Percentiles rank a stretch among this genome's conserved stretches.
phyloP scores from a whole-genome alignment of 1,140 invertebrate genomes.

The Aphelinus atriplicis region DNA sequence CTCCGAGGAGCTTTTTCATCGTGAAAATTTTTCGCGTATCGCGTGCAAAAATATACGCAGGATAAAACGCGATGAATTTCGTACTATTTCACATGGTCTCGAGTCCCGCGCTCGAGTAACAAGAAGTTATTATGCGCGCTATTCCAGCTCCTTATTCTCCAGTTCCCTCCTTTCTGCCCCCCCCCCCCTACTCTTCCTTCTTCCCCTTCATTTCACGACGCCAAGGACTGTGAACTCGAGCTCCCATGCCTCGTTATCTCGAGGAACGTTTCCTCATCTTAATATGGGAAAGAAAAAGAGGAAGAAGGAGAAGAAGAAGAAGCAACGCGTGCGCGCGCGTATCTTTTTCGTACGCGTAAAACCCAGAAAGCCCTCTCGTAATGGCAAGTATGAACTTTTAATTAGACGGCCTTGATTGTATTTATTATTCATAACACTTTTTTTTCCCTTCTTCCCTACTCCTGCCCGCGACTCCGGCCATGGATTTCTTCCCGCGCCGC shows the following conservation, averaged over 20 bases:
- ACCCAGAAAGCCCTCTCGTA: conserved; percentile 13
- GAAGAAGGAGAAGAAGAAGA: not conserved
- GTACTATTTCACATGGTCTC: too few relatives aligned
- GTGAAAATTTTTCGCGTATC: too few relatives aligned
- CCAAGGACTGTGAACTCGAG: conserved; percentile 20
- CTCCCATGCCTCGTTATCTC: conserved; percentile 32
- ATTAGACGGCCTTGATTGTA: conserved; percentile 26
- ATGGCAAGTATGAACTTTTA: conserved; percentile 33
- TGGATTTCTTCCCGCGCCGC: conserved; percentile 9
- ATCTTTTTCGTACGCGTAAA: conserved; percentile 5
- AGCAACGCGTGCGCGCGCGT: too few relatives aligned
- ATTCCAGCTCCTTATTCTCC: not conserved
- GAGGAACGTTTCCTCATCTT: conserved; percentile 27
- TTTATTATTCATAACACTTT: conserved; percentile 27
- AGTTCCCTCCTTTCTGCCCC: not conserved
- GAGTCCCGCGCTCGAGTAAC: not conserved
- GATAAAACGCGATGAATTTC: too few relatives aligned
- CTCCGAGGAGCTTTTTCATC: too few relatives aligned
- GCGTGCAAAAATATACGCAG: too few relatives aligned
- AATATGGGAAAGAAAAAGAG: conserved; percentile 23
- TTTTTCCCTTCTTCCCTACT: too few relatives aligned
- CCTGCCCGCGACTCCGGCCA: not conserved
- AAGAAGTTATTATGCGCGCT: conserved; percentile 1
- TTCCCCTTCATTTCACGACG: conserved; percentile 18
- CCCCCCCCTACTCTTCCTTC: not conserved